phyloP scores from a whole-genome alignment of 2,888 invertebrate species.

The Eristalis arbustorum region DNA sequence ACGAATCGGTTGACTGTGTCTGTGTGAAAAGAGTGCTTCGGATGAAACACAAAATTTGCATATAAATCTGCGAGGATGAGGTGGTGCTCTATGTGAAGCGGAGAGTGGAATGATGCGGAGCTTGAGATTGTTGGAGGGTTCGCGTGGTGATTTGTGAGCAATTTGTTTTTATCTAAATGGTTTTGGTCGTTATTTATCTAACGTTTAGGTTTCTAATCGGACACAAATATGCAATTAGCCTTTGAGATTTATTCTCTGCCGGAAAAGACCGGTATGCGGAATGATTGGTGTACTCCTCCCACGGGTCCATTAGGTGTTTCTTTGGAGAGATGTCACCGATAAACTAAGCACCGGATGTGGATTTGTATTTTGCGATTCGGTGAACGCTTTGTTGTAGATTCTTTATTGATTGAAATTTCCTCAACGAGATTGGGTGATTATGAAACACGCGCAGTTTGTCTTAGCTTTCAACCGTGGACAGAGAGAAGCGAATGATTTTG shows the following conservation, averaged over 20 bases:
- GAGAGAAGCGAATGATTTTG: too few relatives aligned
- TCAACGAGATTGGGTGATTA: background rate
- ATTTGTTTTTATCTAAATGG: constrained; percentile 56
- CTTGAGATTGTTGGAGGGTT: background rate
- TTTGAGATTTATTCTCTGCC: background rate
- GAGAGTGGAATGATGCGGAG: background rate
- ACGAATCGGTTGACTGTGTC: background rate
- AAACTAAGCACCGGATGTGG: background rate
- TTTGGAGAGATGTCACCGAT: background rate
- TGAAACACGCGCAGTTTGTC: too few relatives aligned
- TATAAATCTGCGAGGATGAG: constrained; percentile 29
- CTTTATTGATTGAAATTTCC: background rate
- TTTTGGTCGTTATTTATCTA: constrained; percentile 44
- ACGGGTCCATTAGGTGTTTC: background rate
- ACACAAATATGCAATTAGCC: constrained; percentile 28
- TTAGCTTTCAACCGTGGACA: background rate
- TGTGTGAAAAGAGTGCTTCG: background rate
- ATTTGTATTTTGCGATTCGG: background rate
- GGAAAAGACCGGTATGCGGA: background rate
- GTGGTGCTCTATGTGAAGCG: constrained; percentile 4
- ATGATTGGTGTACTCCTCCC: background rate
- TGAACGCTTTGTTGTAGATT: background rate
- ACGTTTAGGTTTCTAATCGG: constrained; percentile 37
- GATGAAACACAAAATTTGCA: constrained; percentile 21
- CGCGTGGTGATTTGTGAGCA: constrained; percentile 25